Evolutionary conservation across 2,113 vertebrate genomes (phyloP), one percentile per base, ranked within the genome.

Genomic region (Cynoglossus semilaevis): DNA sequence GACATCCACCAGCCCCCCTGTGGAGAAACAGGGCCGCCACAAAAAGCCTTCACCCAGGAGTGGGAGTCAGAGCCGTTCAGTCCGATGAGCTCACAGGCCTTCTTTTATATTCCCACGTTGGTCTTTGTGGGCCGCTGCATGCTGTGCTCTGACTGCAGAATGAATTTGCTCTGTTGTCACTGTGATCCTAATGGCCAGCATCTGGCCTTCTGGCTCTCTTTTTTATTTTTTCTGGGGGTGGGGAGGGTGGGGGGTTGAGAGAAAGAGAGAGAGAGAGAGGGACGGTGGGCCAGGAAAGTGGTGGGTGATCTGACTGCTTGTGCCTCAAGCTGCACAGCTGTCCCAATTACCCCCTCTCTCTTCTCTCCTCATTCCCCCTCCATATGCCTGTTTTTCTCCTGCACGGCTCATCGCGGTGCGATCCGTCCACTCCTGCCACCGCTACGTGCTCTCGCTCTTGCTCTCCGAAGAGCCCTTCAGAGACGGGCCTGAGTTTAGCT

Each of bases 281-380:
- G 22, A 29, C 22, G 22, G 22, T 29, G 22, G 22, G 38, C 38
- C 11, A 45, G 42, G 40, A 46, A 56, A 49, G 72, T 79, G 70
- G 70, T 75, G 57, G 72, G 47, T 60, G 66, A 70, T 74, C 58
- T 43, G 72, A 60, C 58, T 55, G 64, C 61, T 68, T 76, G 58
- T 17, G 82, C 84, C 82, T 85, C 70, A 43, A 85, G 82, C 66
- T 58, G 55, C 43, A 37, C 80, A 85, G 83, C 85, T 87, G 82
- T 82, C 73, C 79, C 74, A 82, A 76, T 84, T 84, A 86, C 77
- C 55, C 72, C 64, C 67, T 69, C 68, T 74, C 58, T 77, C 57
- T 64, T 73, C 56, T 72, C 64, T 62, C 51, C 63, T 67, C 62
- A 81, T 79, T 78, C 64, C 54, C 48, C 63, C 62, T 80, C 59